Percentiles rank a stretch among this genome's conserved stretches.
Conservation (phyloP, 2,888 invertebrate genomes). For the Sesamia inferens region DNA sequence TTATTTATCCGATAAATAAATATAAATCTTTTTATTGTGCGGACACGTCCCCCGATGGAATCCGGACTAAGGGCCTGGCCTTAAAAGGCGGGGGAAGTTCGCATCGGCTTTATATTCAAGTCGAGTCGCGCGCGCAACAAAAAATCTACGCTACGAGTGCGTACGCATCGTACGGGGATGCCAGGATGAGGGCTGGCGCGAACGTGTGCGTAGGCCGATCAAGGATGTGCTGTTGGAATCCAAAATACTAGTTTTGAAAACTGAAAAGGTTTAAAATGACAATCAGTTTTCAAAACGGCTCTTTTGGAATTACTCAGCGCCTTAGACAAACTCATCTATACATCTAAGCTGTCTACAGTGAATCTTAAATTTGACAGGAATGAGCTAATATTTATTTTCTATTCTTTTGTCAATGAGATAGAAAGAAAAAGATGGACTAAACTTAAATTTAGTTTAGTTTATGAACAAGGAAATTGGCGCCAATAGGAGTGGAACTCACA, state of each 20-base stretch:
- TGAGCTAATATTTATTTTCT: too few species aligned
- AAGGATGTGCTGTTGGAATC: conserved; percentile 37
- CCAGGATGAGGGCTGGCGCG: conserved; percentile 71
- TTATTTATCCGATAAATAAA: conserved; percentile 83
- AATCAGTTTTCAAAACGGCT: too few species aligned
- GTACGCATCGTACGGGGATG: conserved; percentile 84
- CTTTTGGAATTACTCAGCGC: too few species aligned
- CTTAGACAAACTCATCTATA: too few species aligned
- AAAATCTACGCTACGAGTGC: conserved; percentile 86
- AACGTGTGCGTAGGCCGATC: conserved; percentile 55
- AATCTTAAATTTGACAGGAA: too few species aligned
- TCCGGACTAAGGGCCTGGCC: conserved; percentile 84
- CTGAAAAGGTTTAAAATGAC: neutral
- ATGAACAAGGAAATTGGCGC: too few species aligned
- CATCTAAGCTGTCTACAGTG: too few species aligned
- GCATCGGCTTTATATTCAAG: conserved; percentile 81
- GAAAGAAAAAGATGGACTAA: too few species aligned
- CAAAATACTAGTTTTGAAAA: neutral
- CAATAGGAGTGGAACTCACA: neutral
- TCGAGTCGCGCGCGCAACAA: conserved; percentile 77
- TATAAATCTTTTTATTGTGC: conserved; percentile 85
- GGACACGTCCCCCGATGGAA: conserved; percentile 84
- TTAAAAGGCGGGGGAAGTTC: conserved; percentile 85
- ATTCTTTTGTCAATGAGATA: too few species aligned
- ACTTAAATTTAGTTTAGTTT: too few species aligned